These are phyloP conservation scores for Cygnus olor DNA, from an alignment of 2,797 vertebrate species.

Conservation along the genomic window DNA sequence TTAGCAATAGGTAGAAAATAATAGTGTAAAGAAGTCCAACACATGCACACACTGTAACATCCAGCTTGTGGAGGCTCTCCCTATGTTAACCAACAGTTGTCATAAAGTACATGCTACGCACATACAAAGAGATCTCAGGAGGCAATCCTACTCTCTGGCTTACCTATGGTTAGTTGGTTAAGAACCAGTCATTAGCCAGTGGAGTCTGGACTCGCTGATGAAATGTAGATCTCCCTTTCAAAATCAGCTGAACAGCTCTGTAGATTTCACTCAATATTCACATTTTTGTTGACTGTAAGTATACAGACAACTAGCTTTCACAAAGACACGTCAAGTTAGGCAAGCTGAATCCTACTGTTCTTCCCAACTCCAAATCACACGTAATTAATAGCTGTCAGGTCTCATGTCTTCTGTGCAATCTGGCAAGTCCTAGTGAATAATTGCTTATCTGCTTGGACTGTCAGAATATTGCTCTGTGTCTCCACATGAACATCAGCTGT, in stretches of 20 bases:
- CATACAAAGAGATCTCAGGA: not conserved
- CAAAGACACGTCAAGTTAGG: not conserved
- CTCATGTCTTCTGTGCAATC: not conserved
- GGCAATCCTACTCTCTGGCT: not conserved
- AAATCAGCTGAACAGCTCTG: not conserved
- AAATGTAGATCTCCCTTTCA: not conserved
- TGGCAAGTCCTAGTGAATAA: not conserved
- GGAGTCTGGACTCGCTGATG: not conserved
- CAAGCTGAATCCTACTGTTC: not conserved
- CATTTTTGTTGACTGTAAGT: not conserved
- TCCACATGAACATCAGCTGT: not conserved
- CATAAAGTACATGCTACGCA: not conserved
- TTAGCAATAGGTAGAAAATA: not conserved
- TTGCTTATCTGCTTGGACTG: not conserved
- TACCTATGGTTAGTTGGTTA: not conserved
- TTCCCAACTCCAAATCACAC: not conserved
- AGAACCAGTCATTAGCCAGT: not conserved
- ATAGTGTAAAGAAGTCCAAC: not conserved
- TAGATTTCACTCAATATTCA: not conserved
- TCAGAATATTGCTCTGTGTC: not conserved
- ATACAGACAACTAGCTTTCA: not conserved
- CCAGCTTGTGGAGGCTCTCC: not conserved
- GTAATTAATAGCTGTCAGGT: not conserved
- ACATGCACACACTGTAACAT: not conserved
- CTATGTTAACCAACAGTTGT: rapidly evolving